Evolutionary conservation across 1,140 invertebrate genomes (phyloP), one percentile per base, ranked within the genome.

Genomic region (Camponotus floridanus): DNA sequence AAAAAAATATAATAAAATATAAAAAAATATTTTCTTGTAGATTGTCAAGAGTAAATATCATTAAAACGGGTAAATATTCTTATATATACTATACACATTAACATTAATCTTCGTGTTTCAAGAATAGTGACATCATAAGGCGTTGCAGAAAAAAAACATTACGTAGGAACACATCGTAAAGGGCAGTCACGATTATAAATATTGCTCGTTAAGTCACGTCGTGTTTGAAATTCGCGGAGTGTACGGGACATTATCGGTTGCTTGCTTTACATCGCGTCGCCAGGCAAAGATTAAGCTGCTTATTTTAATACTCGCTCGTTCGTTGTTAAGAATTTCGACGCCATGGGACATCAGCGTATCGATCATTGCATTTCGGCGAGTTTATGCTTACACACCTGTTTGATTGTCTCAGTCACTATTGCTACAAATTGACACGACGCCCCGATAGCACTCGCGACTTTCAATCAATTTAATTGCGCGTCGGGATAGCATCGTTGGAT

Each of bases 311-410:
- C 57, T 76, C 48, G 57, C 15, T 11, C 42, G 78, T 9, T 64
- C 26, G 36, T 48, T 15, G 39, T 68, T 39, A 45, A 33, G 48
- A 61, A 45, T 73, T 68, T 39, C 65, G 18, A 71, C 71, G 68
- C n/a, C 21, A 33, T 21, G 33, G 62, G 59, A 42, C 33, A 61
- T n/a, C 42, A 8, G 13, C 21, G 39, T 62, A 74, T 81, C 81
- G 81, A 78, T 21, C 61, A 21, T 33, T 21, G 48, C 61, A 61
- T 85, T 84, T 78, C 61, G 73, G 48, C 33, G 61, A 33, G 59
- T 85, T 76, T 85, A 76, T n/a, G 73, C 45, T 78, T 76, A 78
- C 81, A 85, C 81, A 85, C 81, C 81, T 85, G 81, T 85, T 85
- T 85, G 81, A 85, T 76, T 65, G 74, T 33, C 73, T 68, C 55